A percentile compares a stretch with the other conserved stretches of the same genome.
phyloP scores from a whole-genome alignment of 2,888 invertebrate species.

The Prosapia bicincta region DNA sequence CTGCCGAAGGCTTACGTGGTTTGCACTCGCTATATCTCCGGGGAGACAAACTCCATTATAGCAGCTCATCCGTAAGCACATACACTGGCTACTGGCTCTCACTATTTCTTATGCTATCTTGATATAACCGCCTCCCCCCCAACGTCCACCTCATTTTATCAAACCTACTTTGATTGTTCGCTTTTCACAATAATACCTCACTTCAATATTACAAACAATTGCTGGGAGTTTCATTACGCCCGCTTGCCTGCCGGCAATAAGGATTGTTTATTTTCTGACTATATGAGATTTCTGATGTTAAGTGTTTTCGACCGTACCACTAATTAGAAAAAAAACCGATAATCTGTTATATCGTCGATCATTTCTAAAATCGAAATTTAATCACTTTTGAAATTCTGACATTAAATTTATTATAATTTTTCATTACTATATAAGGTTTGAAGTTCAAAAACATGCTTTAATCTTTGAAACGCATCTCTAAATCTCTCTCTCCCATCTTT shows the following conservation, averaged over 20 bases:
- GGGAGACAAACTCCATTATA: neutral
- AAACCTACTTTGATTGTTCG: neutral
- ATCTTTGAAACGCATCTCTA: too few relatives aligned
- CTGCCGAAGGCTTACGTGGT: neutral
- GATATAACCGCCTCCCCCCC: neutral
- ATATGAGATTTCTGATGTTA: neutral
- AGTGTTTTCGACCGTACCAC: neutral
- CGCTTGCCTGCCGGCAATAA: neutral
- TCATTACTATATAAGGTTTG: too few relatives aligned
- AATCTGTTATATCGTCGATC: too few relatives aligned
- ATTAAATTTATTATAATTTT: too few relatives aligned
- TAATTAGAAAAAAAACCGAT: too few relatives aligned
- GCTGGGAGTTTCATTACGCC: neutral
- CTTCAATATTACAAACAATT: neutral
- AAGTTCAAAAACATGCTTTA: too few relatives aligned
- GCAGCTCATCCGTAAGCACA: neutral
- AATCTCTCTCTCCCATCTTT: too few relatives aligned
- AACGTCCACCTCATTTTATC: neutral
- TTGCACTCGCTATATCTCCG: neutral
- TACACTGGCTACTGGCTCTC: neutral
- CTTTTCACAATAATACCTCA: neutral
- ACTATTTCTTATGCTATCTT: slow-evolving; percentile 2
- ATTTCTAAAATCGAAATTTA: too few relatives aligned
- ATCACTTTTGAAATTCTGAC: too few relatives aligned
- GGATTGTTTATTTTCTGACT: neutral